Evolutionary conservation across 92 coral and sea anemone genomes (phyloP).

Genomic region (Scolanthus callimorphus): DNA sequence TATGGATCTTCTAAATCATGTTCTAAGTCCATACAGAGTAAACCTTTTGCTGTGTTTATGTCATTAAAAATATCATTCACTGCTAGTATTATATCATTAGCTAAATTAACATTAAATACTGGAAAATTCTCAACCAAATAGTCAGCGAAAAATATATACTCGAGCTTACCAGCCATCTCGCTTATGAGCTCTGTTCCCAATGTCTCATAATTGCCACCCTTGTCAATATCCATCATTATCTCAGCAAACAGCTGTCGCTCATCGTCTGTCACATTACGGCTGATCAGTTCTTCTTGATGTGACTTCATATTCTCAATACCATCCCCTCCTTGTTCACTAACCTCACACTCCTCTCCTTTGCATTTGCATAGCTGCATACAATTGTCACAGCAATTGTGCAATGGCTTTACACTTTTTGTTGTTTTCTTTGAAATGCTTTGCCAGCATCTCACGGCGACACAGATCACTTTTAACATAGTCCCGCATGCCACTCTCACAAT

Average conservation of each 20-base stretch:
- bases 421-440: constrained; percentile 31
- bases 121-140: constrained; percentile 34
- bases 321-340: background rate
- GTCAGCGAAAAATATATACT: constrained; percentile 21
- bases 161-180: constrained; percentile 13
- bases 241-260: constrained; percentile 26
- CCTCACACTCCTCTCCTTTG: constrained; percentile 6
- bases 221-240: constrained; percentile 34
- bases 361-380: constrained; percentile 31
- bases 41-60: constrained; percentile 17
- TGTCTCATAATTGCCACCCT: constrained; percentile 11
- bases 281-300: background rate
- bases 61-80: constrained; percentile 41
- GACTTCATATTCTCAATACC: background rate
- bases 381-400: constrained; percentile 49
- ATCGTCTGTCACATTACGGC: constrained; percentile 12
- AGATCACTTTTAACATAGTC: constrained; percentile 22
- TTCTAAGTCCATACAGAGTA: background rate
- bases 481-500: constrained; percentile 46
- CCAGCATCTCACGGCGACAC: constrained; percentile 16
- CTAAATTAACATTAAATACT: constrained; percentile 21
- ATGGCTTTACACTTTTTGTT: background rate
- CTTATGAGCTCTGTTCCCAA: constrained; percentile 17
- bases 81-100: constrained; percentile 20
- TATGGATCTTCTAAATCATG: background rate